A percentile compares a stretch with the other conserved stretches of the same genome.
These are phyloP conservation scores for Pelecanus crispus DNA, from an alignment of 2,113 vertebrate genomes.

Conservation along the genomic window DNA sequence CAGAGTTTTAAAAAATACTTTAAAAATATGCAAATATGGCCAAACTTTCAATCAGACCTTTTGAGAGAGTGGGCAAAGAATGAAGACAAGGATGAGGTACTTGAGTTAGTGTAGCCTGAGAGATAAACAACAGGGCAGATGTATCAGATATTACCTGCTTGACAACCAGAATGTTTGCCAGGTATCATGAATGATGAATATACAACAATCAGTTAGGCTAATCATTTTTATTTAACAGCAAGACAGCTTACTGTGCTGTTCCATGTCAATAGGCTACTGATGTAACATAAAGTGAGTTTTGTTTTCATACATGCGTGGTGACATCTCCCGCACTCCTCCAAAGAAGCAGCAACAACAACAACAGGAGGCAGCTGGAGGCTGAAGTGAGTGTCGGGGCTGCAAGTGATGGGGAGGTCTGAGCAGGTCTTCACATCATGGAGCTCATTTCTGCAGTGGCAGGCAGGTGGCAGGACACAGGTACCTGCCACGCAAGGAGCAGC, in stretches of 20 bases:
- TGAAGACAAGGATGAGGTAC: not conserved
- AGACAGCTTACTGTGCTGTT: not conserved
- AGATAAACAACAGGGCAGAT: slow-evolving; percentile 64
- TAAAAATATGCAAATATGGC: not conserved
- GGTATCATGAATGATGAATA: slow-evolving; percentile 30
- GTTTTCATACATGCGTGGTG: not conserved
- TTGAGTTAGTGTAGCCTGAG: not conserved
- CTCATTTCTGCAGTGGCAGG: not conserved
- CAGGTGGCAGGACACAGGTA: accelerated
- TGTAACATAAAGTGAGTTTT: not conserved
- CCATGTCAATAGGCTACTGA: not conserved
- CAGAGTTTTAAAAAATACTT: not conserved
- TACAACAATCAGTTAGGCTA: not conserved
- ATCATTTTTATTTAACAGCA: not conserved
- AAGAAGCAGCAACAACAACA: not conserved
- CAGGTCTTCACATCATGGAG: not conserved
- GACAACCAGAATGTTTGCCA: slow-evolving; percentile 26
- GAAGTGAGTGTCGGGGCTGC: not conserved
- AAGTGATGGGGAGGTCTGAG: not conserved
- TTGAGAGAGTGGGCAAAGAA: not conserved
- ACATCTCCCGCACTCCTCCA: not conserved
- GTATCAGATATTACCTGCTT: slow-evolving; percentile 47
- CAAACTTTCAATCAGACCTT: not conserved
- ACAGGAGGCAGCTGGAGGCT: not conserved
- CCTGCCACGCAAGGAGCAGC: not conserved